phyloP scores from a whole-genome alignment of 2,797 vertebrate genomes.

The Poeciliopsis paucimaculata region DNA sequence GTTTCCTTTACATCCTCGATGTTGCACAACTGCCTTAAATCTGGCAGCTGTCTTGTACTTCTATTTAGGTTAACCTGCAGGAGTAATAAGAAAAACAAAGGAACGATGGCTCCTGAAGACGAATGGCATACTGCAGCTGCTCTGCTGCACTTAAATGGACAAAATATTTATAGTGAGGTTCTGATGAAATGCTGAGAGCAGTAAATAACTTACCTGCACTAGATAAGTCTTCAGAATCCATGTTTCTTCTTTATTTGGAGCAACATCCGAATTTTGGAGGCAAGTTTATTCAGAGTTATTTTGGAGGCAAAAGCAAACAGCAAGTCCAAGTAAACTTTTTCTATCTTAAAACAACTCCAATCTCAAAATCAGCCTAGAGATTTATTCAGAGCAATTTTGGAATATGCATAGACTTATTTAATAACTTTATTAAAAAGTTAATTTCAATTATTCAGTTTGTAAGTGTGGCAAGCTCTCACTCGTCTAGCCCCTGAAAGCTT shows the following conservation, averaged over 20 bases:
- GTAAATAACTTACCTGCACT: not conserved
- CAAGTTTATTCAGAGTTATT: too few relatives aligned
- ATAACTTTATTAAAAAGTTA: not conserved
- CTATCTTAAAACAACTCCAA: not conserved
- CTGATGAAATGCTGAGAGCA: not conserved
- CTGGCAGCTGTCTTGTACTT: conserved; percentile 1
- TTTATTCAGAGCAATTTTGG: not conserved
- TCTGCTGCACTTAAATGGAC: not conserved
- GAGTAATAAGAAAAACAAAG: not conserved
- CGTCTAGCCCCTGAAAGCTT: too few relatives aligned
- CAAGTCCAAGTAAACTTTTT: not conserved
- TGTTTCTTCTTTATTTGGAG: conserved; percentile 1
- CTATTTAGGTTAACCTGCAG: not conserved
- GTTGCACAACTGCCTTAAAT: conserved; percentile 1
- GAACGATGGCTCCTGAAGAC: not conserved
- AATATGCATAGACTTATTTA: not conserved
- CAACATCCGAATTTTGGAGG: not conserved
- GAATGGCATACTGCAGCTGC: not conserved
- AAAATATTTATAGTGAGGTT: not conserved
- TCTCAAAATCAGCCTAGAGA: not conserved
- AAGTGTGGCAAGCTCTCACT: too few relatives aligned
- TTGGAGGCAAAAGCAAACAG: not conserved
- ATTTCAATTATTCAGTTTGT: not conserved
- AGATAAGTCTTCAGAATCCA: not conserved
- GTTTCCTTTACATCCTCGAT: conserved; percentile 2